These are phyloP conservation scores for Nebria ingens DNA, from an alignment of 1,140 invertebrate species.

Conservation along the genomic window DNA sequence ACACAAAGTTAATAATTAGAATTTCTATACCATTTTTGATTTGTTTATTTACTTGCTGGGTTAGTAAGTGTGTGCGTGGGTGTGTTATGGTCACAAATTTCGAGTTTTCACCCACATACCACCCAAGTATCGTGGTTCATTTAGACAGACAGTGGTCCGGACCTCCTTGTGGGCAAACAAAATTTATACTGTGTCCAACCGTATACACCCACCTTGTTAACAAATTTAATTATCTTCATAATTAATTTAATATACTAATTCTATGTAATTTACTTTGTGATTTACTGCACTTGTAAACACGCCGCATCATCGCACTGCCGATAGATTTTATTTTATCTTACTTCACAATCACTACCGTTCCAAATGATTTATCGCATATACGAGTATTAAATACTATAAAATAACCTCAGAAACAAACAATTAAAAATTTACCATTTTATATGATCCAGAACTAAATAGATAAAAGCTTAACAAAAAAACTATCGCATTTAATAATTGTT, in stretches of 20 bases:
- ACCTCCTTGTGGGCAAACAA: neutral
- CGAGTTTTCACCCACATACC: conserved; percentile 6
- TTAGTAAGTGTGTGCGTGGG: neutral
- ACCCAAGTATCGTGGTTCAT: conserved; percentile 2
- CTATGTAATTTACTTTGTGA: conserved; percentile 1
- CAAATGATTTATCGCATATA: too few species aligned
- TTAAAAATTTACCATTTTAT: too few species aligned
- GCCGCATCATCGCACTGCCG: too few species aligned
- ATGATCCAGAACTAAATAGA: too few species aligned
- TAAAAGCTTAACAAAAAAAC: too few species aligned
- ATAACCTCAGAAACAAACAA: too few species aligned
- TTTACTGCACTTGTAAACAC: neutral
- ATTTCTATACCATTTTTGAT: neutral
- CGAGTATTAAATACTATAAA: too few species aligned
- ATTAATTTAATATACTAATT: conserved; percentile 8
- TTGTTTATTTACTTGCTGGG: neutral
- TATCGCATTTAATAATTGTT: too few species aligned
- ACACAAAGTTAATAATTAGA: too few species aligned
- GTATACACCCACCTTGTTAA: neutral
- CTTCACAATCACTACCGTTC: too few species aligned
- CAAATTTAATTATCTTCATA: conserved; percentile 3
- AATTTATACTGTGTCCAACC: neutral
- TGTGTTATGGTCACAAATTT: conserved; percentile 5
- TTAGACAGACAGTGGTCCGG: neutral
- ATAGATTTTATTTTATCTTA: too few species aligned